phyloP scores from a whole-genome alignment of 2,113 vertebrate species.

The Coracopsis vasa region DNA sequence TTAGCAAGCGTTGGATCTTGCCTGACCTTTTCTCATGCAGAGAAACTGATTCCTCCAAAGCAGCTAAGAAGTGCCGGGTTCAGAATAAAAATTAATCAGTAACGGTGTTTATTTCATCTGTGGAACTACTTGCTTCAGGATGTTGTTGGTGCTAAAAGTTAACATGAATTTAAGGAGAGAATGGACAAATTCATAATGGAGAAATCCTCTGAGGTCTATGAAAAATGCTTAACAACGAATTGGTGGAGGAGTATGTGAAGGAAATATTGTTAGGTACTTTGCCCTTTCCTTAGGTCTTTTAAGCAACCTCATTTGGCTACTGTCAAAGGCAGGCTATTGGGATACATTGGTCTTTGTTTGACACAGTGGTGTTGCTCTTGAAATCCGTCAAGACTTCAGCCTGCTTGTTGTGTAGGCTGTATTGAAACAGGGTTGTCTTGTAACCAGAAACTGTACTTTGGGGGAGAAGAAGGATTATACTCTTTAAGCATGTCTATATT shows the following conservation, averaged over 20 bases:
- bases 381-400: background rate
- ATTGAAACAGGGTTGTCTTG: background rate
- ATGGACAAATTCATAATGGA: background rate
- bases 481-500: background rate
- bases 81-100: background rate
- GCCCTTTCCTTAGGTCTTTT: background rate
- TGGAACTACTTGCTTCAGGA: background rate
- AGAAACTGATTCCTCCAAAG: background rate
- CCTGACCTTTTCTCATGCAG: background rate
- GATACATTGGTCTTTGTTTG: background rate
- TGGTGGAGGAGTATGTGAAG: background rate
- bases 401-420: background rate
- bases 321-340: background rate
- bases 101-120: background rate
- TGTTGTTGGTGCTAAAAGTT: background rate
- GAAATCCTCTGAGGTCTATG: background rate
- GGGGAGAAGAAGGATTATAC: fast-evolving
- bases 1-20: background rate
- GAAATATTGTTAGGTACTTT: background rate
- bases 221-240: background rate
- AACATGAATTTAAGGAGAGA: background rate
- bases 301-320: background rate
- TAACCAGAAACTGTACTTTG: background rate
- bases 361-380: background rate
- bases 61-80: background rate